Evolutionary conservation across 92 coral and sea anemone genomes (phyloP).

Genomic region (Pocillopora meandrina): DNA sequence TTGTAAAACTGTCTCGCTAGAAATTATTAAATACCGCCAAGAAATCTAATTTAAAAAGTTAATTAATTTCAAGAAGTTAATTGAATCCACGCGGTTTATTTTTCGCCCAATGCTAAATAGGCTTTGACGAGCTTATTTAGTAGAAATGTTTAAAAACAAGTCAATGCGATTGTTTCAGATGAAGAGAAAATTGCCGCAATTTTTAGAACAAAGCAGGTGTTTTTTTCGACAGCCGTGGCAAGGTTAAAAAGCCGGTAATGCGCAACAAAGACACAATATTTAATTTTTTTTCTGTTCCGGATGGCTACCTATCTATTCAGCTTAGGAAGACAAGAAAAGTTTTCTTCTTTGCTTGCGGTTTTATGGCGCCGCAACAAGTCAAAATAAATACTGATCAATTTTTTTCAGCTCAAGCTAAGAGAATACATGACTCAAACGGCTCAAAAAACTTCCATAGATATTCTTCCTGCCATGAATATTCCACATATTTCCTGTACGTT

Average conservation of each 20-base stretch:
- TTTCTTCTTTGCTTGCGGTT: background rate
- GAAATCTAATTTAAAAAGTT: conserved; percentile 11
- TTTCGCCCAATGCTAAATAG: conserved; percentile 6
- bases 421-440: background rate
- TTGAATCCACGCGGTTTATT: background rate
- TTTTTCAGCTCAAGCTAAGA: background rate
- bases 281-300: background rate
- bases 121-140: conserved; percentile 1
- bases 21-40: conserved; percentile 13
- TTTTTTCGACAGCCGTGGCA: background rate
- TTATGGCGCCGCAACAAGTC: background rate
- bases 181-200: background rate
- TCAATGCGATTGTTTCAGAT: too few species aligned
- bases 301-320: too few species aligned
- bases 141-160: background rate
- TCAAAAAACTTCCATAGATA: background rate
- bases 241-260: background rate
- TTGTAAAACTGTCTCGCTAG: conserved; percentile 25
- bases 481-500: background rate
- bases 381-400: background rate
- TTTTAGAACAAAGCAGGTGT: background rate
- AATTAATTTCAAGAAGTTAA: conserved; percentile 15
- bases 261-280: too few species aligned
- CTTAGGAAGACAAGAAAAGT: background rate
- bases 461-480: background rate